A percentile compares a stretch with the other conserved stretches of the same genome.
These are phyloP conservation scores for Aegotheles bennettii DNA, from an alignment of 2,113 vertebrate species.

Conservation along the genomic window DNA sequence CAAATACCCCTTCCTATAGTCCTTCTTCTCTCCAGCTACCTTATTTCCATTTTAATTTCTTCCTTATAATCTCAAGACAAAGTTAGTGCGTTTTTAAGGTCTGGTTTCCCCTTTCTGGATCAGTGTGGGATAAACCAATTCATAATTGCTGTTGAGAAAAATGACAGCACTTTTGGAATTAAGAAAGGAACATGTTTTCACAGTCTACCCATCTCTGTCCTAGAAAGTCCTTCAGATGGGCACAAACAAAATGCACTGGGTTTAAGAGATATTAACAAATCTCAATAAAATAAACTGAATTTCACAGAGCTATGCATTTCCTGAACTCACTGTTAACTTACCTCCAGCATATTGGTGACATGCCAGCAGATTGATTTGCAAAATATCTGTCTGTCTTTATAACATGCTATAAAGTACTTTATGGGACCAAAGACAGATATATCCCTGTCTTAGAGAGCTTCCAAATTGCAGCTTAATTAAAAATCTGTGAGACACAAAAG, in stretches of 20 bases:
- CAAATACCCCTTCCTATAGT: background rate
- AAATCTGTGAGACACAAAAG: background rate
- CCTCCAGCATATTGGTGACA: background rate
- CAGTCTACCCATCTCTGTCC: background rate
- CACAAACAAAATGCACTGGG: background rate
- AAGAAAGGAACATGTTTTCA: background rate
- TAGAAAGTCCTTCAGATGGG: background rate
- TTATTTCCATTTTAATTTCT: background rate
- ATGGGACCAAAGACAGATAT: background rate
- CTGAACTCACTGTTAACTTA: background rate
- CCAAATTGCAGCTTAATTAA: constrained; percentile 40
- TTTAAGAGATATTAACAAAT: background rate
- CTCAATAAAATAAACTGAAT: background rate
- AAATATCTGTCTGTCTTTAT: constrained; percentile 1
- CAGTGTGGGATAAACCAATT: background rate
- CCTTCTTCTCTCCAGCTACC: background rate
- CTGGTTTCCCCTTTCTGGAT: background rate
- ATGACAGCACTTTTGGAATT: background rate
- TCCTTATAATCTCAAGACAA: background rate
- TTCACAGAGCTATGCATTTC: background rate
- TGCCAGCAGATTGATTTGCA: background rate
- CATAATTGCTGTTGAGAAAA: background rate
- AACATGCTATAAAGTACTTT: background rate
- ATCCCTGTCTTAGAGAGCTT: background rate
- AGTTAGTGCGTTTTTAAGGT: background rate